Percentiles rank a stretch among this genome's conserved stretches.
Evolutionary conservation across 2,113 vertebrate species (phyloP).

Genomic region (Oenanthe oenanthe): DNA sequence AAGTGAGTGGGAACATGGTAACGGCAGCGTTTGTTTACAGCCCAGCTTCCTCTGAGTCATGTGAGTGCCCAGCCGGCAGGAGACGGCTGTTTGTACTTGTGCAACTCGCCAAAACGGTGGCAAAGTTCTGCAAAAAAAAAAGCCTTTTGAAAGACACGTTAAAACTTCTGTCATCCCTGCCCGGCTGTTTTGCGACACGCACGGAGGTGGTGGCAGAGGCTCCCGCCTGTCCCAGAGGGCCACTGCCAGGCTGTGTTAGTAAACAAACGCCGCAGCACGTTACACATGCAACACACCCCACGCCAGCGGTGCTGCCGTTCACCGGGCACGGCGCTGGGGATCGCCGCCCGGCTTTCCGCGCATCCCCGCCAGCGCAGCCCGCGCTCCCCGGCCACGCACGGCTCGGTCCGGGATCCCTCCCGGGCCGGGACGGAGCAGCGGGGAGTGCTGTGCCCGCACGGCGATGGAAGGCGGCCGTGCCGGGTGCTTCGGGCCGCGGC

Average conservation of each 20-base stretch:
- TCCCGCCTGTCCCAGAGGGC: not conserved
- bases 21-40: slow-evolving; percentile 64
- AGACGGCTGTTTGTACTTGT: slow-evolving; percentile 37
- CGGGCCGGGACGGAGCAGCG: rapidly evolving
- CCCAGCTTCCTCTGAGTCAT: slow-evolving; percentile 65
- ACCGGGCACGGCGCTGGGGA: not conserved
- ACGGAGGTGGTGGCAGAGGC: not conserved
- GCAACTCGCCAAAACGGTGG: slow-evolving; percentile 50
- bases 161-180: not conserved
- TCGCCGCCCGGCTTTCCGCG: no score
- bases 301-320: not conserved
- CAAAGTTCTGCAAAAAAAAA: slow-evolving; percentile 42
- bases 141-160: not conserved
- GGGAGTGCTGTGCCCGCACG: not conserved
- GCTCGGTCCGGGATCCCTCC: not conserved
- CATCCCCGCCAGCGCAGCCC: not conserved
- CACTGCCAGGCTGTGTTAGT: not conserved
- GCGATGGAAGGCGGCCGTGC: rapidly evolving
- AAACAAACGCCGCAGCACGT: slow-evolving; percentile 16
- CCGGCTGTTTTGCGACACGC: not conserved
- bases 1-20: slow-evolving; percentile 60
- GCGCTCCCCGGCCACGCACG: not conserved
- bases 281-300: not conserved
- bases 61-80: slow-evolving; percentile 43
- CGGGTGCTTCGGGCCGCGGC: not conserved